Base-by-base conservation (phyloP, 30 jellyfish, hydroid and myxozoan species). In the Hydra vulgaris region DNA sequence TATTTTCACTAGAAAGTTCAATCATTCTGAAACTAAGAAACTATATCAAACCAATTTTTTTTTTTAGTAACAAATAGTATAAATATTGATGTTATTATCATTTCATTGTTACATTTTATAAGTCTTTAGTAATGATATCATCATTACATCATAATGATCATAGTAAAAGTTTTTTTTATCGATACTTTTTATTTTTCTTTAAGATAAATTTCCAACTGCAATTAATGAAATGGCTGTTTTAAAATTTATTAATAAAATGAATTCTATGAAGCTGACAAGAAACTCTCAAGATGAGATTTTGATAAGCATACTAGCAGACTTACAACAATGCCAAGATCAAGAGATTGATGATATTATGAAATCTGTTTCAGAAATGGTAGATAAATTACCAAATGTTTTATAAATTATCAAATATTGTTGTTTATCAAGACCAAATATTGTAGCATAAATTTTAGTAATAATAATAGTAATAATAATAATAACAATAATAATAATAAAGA, bases 281-380 rank as follows among this genome's bases (percentile, higher is more conserved):
- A 75, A 75, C 1, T 78, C 87, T 5, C 74, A 54, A 21, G 90
- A 90, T 79, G 90, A 86, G 55, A 78, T 86, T 73, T 53, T 86
- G 23, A 86, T 90, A 22, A 79, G 95, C 66, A 71, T 90, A 76
- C 71, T 90, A 76, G 97, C 97, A 1, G 95, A 90, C 66, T 61
- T 90, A 24, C 97, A 90, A 53, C 88, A 81, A 69, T 72, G 55
- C 23, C 97, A 90, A 25, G 97, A 90, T 74, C 75, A 54, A 23
- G 97, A 90, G 79, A 85, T 90, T 52, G 89, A 83, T 18, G 27
- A 16, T 18, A 70, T 76, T 3, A 25, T 85, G 71, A 54, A 86
- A 26, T 20, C 67, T 19, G 76, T 81, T 26, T 20, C 8, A 23
- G 83, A 56, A 17, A 81, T 80, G 97, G 97, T 90, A 74, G 54